Percentiles rank a stretch among this genome's conserved stretches.
These are phyloP conservation scores for Alauda arvensis DNA, from an alignment of 2,797 vertebrate species.

Conservation along the genomic window DNA sequence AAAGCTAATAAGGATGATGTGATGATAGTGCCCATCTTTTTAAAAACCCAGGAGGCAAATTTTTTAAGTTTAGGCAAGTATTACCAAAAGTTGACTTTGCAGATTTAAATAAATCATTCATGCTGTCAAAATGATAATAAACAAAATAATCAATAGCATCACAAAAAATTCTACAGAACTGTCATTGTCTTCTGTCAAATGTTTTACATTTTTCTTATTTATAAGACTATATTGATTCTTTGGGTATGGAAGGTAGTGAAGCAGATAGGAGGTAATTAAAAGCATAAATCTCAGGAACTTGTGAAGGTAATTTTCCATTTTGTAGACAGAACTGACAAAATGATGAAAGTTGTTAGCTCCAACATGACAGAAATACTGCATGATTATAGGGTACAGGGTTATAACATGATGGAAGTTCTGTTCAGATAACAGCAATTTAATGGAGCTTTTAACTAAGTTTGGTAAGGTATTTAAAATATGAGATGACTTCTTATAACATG, in stretches of 20 bases:
- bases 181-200: constrained; percentile 57
- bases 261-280: constrained; percentile 77
- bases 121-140: constrained; percentile 27
- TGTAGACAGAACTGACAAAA: constrained; percentile 76
- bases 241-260: constrained; percentile 64
- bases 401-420: constrained; percentile 45
- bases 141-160: constrained; percentile 53
- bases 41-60: neutral
- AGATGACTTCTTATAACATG: constrained; percentile 8
- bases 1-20: constrained; percentile 8
- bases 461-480: constrained; percentile 21
- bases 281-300: constrained; percentile 74
- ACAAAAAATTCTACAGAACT: constrained; percentile 60
- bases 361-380: constrained; percentile 70
- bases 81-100: constrained; percentile 21
- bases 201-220: constrained; percentile 68
- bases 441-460: constrained; percentile 45
- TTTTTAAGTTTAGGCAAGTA: constrained; percentile 18
- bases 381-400: constrained; percentile 55
- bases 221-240: constrained; percentile 73
- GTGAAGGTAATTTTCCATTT: constrained; percentile 72
- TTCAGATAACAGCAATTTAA: constrained; percentile 55
- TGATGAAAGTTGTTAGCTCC: constrained; percentile 72
- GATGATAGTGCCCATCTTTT: neutral
- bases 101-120: constrained; percentile 27